A percentile compares a stretch with the other conserved stretches of the same genome.
These are phyloP conservation scores for Tychaedon coryphoeus DNA, from an alignment of 2,113 vertebrate genomes.

Conservation along the genomic window DNA sequence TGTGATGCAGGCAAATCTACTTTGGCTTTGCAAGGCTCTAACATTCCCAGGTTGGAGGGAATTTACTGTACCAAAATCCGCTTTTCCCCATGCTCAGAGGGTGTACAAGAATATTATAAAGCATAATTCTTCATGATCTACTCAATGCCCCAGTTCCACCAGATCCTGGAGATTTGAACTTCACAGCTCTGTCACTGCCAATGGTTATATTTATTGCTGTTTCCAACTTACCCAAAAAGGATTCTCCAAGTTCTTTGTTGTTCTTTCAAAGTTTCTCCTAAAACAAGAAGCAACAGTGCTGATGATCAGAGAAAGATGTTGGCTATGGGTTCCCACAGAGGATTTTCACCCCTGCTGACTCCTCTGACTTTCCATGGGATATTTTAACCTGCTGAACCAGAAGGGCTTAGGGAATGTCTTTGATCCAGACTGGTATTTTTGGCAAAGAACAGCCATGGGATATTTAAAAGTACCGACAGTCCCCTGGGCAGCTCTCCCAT, in stretches of 20 bases:
- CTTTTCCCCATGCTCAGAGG: neutral
- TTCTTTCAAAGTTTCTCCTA: neutral
- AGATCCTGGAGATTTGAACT: neutral
- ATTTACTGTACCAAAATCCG: slow-evolving; percentile 21
- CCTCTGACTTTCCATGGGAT: neutral
- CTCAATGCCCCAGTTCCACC: neutral
- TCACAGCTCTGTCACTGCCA: neutral
- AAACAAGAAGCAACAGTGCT: neutral
- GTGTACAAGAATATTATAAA: neutral
- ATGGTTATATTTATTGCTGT: neutral
- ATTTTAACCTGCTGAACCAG: neutral
- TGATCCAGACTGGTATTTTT: neutral
- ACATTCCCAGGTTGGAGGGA: neutral
- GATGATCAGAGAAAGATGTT: neutral
- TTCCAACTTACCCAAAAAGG: neutral
- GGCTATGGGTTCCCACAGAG: neutral
- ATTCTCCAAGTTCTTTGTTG: neutral
- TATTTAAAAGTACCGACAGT: neutral
- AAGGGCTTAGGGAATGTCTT: neutral
- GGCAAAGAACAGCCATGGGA: neutral
- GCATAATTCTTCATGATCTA: slow-evolving; percentile 28
- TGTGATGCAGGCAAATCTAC: slow-evolving; percentile 30
- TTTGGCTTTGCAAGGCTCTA: slow-evolving; percentile 17
- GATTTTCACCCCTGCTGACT: neutral
- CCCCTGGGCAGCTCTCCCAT: neutral